Conservation (phyloP, 2,113 vertebrate species). For the Cephalopholis sonnerati region DNA sequence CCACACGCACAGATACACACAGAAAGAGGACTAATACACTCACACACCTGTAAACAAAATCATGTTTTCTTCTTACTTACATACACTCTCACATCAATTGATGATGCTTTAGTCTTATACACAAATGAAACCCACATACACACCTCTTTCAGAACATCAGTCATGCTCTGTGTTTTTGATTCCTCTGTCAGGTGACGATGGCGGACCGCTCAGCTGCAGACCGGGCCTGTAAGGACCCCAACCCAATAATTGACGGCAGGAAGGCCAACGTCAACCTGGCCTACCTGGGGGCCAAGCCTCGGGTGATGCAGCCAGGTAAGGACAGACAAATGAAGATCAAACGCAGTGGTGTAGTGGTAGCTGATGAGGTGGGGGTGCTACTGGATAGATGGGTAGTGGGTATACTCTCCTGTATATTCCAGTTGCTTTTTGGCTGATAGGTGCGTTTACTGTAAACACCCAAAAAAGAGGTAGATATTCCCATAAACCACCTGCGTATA, state of each 20-base stretch:
- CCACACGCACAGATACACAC: background rate
- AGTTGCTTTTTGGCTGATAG: no score
- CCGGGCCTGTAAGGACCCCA: constrained; percentile 98
- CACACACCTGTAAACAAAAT: background rate
- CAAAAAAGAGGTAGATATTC: no score
- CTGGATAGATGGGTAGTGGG: no score
- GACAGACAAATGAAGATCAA: background rate
- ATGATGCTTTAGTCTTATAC: background rate
- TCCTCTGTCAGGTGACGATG: constrained; percentile 93
- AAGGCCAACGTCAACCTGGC: constrained; percentile 99
- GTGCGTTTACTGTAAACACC: no score
- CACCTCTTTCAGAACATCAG: background rate
- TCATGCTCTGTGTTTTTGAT: background rate
- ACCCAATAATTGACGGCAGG: constrained; percentile 98
- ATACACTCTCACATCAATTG: background rate
- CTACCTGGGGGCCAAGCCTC: constrained; percentile 97
- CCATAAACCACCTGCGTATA: no score
- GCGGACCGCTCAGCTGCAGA: constrained; percentile 95
- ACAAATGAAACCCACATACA: background rate
- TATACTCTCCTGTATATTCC: no score
- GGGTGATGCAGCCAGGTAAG: constrained; percentile 98
- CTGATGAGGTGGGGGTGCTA: no score
- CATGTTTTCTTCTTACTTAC: background rate
- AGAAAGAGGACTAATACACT: background rate
- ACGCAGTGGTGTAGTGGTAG: no score